These are phyloP conservation scores for Pandemis heparana DNA, from an alignment of 2,888 invertebrate species.

Conservation along the genomic window DNA sequence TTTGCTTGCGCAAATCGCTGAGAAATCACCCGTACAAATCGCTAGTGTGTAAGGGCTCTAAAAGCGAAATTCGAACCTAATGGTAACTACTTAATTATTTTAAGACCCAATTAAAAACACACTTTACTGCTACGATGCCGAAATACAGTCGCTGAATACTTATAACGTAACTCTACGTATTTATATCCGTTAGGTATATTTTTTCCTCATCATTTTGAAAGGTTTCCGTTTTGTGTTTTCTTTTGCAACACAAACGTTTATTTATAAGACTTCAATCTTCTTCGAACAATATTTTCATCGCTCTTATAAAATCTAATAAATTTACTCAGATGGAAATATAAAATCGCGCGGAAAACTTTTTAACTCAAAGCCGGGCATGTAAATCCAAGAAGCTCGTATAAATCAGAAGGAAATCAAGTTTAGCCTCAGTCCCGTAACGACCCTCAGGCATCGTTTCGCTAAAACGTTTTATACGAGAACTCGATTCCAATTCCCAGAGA, in stretches of 20 bases:
- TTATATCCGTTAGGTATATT: too few species aligned
- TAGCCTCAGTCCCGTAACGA: slow-evolving; percentile 3
- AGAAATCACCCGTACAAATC: too few species aligned
- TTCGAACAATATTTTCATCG: neutral
- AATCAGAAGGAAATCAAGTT: slow-evolving; percentile 20
- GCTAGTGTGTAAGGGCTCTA: too few species aligned
- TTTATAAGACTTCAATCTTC: neutral
- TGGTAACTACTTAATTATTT: too few species aligned
- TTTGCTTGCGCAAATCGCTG: too few species aligned
- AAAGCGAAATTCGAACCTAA: too few species aligned
- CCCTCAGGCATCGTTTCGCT: slow-evolving; percentile 17
- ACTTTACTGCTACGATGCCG: too few species aligned
- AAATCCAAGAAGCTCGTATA: slow-evolving; percentile 9
- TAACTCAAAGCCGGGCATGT: neutral
- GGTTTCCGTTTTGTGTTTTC: neutral
- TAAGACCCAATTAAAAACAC: too few species aligned
- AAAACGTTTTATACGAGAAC: slow-evolving; percentile 24
- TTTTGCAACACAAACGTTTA: neutral
- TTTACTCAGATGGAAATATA: neutral
- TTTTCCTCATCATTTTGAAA: too few species aligned
- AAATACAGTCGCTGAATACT: too few species aligned
- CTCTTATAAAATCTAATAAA: neutral
- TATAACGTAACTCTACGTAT: too few species aligned
- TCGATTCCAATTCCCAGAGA: slow-evolving; percentile 19
- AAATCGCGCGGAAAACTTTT: slow-evolving; percentile 2